phyloP scores from a whole-genome alignment of 2,888 invertebrate genomes.

The Drosophila meridiana region DNA sequence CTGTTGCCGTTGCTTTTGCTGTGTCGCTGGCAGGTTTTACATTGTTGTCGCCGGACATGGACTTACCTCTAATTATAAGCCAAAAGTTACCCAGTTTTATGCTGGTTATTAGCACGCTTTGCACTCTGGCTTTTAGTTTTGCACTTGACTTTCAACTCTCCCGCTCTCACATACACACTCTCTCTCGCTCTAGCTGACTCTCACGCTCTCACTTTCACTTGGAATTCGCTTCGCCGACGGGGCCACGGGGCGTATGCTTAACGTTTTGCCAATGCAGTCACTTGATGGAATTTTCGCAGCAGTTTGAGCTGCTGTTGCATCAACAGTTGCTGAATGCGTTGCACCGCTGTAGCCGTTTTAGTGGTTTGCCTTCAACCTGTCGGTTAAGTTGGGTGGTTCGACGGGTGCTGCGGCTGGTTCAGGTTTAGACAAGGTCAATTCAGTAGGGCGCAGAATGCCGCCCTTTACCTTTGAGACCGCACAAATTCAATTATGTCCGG shows the following conservation, averaged over 20 bases:
- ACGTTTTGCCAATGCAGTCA: constrained; percentile 77
- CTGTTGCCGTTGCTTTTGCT: constrained; percentile 32
- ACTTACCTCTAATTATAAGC: constrained; percentile 82
- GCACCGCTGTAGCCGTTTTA: constrained; percentile 85
- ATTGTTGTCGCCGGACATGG: constrained; percentile 49
- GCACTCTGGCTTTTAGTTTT: constrained; percentile 32
- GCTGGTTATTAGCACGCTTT: constrained; percentile 40
- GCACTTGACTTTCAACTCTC: constrained; percentile 7
- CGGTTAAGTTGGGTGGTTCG: constrained; percentile 4
- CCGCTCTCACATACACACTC: neutral
- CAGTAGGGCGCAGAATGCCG: neutral
- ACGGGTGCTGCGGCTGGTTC: neutral
- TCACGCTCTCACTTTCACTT: constrained; percentile 1
- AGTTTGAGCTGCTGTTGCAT: constrained; percentile 84
- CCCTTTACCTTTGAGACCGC: neutral
- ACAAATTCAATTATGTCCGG: constrained; percentile 67
- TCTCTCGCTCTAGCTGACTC: neutral
- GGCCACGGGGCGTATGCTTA: constrained; percentile 65
- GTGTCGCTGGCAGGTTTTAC: constrained; percentile 1
- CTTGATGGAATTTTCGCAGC: constrained; percentile 82
- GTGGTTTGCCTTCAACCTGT: constrained; percentile 60
- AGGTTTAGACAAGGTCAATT: constrained; percentile 25
- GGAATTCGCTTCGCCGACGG: constrained; percentile 1
- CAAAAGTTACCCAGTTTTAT: constrained; percentile 83
- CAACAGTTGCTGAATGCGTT: constrained; percentile 84